phyloP scores from a whole-genome alignment of 1,140 invertebrate genomes.

The Mycetomoellerius zeteki region DNA sequence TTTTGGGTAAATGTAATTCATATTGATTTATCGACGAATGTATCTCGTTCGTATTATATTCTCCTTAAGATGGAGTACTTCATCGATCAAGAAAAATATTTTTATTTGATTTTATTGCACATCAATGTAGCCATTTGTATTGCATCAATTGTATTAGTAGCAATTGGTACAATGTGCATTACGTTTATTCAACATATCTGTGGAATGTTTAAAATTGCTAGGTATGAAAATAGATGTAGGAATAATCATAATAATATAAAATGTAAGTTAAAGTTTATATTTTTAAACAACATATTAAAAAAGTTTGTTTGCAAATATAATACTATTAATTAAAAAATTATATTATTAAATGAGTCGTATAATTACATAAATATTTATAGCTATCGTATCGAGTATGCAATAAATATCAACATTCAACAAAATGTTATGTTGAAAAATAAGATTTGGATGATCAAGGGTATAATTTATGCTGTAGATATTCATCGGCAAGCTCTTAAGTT shows the following conservation, averaged over 20 bases:
- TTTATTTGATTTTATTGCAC: neutral
- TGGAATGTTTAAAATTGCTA: slow-evolving; percentile 36
- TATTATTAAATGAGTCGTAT: neutral
- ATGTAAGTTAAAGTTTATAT: neutral
- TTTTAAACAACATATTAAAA: neutral
- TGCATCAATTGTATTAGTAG: neutral
- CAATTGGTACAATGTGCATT: neutral
- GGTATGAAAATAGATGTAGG: neutral
- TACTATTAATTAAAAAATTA: too few relatives aligned
- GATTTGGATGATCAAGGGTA: neutral
- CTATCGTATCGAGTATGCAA: slow-evolving; percentile 1
- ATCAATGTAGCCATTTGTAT: neutral
- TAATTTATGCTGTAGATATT: slow-evolving; percentile 1
- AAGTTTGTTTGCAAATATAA: too few relatives aligned
- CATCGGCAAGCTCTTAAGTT: slow-evolving; percentile 23
- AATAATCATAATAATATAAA: neutral
- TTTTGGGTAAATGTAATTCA: neutral
- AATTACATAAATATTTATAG: neutral
- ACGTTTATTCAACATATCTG: neutral
- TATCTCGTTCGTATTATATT: neutral
- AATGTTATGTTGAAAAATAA: neutral
- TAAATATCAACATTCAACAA: neutral
- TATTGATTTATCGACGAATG: neutral
- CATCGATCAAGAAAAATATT: slow-evolving; percentile 9
- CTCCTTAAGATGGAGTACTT: neutral